Evolutionary conservation across 2,888 invertebrate genomes (phyloP).

Genomic region (Polydrusus pterygomalis): DNA sequence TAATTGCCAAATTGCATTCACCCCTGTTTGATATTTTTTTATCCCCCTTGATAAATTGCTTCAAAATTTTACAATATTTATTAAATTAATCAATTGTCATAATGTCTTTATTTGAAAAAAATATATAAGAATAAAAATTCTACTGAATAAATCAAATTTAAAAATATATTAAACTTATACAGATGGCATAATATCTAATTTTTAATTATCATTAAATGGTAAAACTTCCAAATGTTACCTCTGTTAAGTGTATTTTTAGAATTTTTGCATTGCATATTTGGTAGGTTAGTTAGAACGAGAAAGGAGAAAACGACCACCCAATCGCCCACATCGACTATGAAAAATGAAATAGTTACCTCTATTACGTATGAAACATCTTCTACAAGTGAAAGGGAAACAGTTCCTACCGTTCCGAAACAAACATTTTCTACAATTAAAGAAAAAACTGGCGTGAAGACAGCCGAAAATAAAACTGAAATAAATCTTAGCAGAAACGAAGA

Average conservation of each 20-base stretch:
- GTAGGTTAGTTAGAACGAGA: slow-evolving; percentile 44
- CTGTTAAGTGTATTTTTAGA: background rate
- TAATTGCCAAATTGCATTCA: too few relatives aligned
- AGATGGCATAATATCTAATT: background rate
- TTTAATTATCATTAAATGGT: background rate
- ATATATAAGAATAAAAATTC: too few relatives aligned
- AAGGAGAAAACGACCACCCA: slow-evolving; percentile 8
- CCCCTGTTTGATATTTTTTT: too few relatives aligned
- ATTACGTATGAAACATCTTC: background rate
- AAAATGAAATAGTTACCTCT: background rate
- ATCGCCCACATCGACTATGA: background rate
- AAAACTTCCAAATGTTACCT: background rate
- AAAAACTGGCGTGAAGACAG: background rate
- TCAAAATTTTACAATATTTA: too few relatives aligned
- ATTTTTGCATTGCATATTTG: slow-evolving; percentile 20
- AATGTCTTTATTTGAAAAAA: too few relatives aligned
- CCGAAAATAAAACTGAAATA: background rate
- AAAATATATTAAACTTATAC: too few relatives aligned
- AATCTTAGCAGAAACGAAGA: background rate
- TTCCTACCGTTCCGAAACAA: background rate
- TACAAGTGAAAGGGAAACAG: background rate
- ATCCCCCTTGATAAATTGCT: too few relatives aligned
- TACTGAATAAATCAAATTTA: too few relatives aligned
- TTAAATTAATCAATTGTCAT: too few relatives aligned
- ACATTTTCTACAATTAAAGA: background rate